phyloP scores from a whole-genome alignment of 1,140 invertebrate genomes.

The Idris sp. region DNA sequence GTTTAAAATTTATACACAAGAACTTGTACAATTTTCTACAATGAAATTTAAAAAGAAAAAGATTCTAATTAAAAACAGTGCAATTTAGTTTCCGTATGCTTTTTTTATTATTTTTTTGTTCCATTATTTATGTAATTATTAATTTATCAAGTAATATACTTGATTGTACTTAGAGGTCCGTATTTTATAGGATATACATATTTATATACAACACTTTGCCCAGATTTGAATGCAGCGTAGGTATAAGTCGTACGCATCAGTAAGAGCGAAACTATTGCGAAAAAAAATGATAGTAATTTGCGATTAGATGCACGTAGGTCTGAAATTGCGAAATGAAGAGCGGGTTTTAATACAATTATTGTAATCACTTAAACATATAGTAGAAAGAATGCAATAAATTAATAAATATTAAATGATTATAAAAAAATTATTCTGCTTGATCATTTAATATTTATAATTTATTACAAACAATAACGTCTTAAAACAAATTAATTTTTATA shows the following conservation, averaged over 20 bases:
- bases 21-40: constrained; percentile 16
- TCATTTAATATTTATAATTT: constrained; percentile 13
- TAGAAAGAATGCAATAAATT: constrained; percentile 12
- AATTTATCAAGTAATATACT: too few relatives aligned
- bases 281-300: constrained; percentile 8
- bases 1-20: not conserved
- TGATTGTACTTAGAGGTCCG: constrained; percentile 29
- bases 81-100: constrained; percentile 17
- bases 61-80: constrained; percentile 8
- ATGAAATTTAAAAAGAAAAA: not conserved
- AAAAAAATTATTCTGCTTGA: not conserved
- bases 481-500: constrained; percentile 15
- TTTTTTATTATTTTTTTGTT: too few relatives aligned
- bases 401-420: not conserved
- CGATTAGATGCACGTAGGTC: constrained; percentile 5
- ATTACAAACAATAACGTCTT: constrained; percentile 6
- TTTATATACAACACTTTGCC: constrained; percentile 34
- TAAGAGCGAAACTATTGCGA: constrained; percentile 26
- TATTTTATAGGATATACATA: constrained; percentile 21
- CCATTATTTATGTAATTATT: too few relatives aligned
- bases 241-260: constrained; percentile 26
- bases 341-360: constrained; percentile 11
- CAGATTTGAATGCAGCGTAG: constrained; percentile 36
- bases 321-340: constrained; percentile 11
- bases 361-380: constrained; percentile 12